Evolutionary conservation across 2,888 invertebrate species (phyloP), one percentile per base, ranked within the genome.

Genomic region (Drosophila basisetae): DNA sequence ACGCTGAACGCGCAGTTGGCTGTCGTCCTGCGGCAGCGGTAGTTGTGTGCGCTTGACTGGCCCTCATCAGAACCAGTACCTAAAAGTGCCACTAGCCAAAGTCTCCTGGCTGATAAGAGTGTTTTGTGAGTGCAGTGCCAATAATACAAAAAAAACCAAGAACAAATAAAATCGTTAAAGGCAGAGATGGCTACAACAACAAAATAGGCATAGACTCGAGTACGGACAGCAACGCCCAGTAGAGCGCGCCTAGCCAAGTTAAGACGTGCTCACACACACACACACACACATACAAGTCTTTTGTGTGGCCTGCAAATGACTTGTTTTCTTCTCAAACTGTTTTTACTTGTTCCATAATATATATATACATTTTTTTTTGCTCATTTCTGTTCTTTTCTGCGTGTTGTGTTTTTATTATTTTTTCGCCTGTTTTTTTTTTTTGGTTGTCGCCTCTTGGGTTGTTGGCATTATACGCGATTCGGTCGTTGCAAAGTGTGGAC

Each of bases 11-110:
- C 87, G 68, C 89, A 87, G 87, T 87, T 82, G 87, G 84, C 87
- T 87, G 87, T 73, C 84, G 89, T 84, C 84, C 87, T 87, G 84
- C 87, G 87, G 78, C 87, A 84, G 87, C 78, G 86, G 50, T 80
- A 80, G 87, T 87, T 87, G 87, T 89, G 84, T 89, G 87, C 84
- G 87, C 89, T 87, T 76, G 30, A 58, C 62, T 65, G 49, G 58
- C 43, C 56, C 35, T 22, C 35, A 71, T 28, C 70, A 49, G 47
- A 58, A 25, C 16, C 18, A 25, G 50, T n/a, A 43, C 16, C 10
- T 28, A 39, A 56, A 30, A 62, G 50, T 53, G 41, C 37, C 47
- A 37, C 25, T 52, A 47, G 59, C 55, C 47, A 16, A 25, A 47
- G 50, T 53, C 49, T 54, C 25, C 65, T 65, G 41, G 41, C 58